Percentiles rank a stretch among this genome's conserved stretches.
Conservation (phyloP, 2,113 vertebrate species). For the Loxodonta africana region DNA sequence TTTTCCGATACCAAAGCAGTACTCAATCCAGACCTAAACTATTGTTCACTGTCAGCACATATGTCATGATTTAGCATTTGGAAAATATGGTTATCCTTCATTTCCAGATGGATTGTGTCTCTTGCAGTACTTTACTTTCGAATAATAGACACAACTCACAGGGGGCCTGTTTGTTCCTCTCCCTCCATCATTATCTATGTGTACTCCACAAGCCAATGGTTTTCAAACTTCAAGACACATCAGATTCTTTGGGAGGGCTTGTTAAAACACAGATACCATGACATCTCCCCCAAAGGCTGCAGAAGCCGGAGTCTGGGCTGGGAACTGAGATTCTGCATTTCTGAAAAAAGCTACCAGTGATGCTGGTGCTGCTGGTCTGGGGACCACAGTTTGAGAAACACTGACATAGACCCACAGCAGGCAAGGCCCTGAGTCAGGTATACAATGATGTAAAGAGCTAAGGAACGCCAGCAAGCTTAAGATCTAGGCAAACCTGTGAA, state of each 20-base stretch:
- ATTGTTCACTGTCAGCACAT: conserved; percentile 48
- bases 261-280: conserved; percentile 7
- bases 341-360: not conserved
- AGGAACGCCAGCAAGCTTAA: not conserved
- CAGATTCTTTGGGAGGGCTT: not conserved
- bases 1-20: conserved; percentile 25
- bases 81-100: not conserved
- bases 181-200: not conserved
- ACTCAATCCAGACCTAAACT: not conserved
- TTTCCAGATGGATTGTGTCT: not conserved
- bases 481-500: not conserved
- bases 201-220: not conserved
- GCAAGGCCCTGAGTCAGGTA: not conserved
- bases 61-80: not conserved
- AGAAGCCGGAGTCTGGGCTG: not conserved
- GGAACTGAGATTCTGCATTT: not conserved
- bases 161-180: not conserved
- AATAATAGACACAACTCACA: not conserved
- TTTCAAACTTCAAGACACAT: not conserved
- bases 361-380: not conserved
- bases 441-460: not conserved
- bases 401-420: accelerated
- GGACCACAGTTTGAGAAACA: not conserved
- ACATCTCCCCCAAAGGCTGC: not conserved
- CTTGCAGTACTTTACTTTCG: not conserved